Evolutionary conservation across 2,797 vertebrate genomes (phyloP), one percentile per base, ranked within the genome.

Genomic region (Diplodus sargus): DNA sequence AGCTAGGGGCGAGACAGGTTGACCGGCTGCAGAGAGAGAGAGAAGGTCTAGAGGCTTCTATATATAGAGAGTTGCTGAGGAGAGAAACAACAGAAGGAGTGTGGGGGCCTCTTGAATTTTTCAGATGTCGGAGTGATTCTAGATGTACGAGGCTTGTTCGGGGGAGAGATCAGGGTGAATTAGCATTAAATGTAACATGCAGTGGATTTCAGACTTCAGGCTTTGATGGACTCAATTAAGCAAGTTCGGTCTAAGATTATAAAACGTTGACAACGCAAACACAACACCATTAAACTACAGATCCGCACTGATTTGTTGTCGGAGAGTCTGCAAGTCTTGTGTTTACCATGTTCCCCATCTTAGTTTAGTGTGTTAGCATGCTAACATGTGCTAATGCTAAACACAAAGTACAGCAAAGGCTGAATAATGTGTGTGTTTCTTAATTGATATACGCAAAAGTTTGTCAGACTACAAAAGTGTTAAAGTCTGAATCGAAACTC

Each of bases 21-120:
- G 74, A 61, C 65, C 63, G 71, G 34, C 42, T 57, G 5, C 49
- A 62, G 47, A 42, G 59, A 74, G 60, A 74, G 60, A 64, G 60
- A 75, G 45, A 34, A 34, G 72, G 67, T 23, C 61, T 57, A 76
- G 63, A 70, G 34, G 60, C 15, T 7, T 22, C 57, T 85, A 78
- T 68, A 84, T 87, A 86, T 30, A 84, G 60, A 79, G 78, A 78
- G 73, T 57, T 72, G 69, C 75, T 63, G 74, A 78, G 74, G 76
- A 74, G 58, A 72, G 52, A 79, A 71, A 71, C 51, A 76, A 69
- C 12, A 56, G 30, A 45, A 30, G 45, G 62, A 47, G 63, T 57
- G 49, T 18, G 22, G 16, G 74, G 49, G 63, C 65, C 65, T 74
- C 48, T 45, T 84, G 49, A 77, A 87, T 82, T 75, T 78, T 82